Evolutionary conservation across 2,113 vertebrate species (phyloP).

Genomic region (Murina feae): DNA sequence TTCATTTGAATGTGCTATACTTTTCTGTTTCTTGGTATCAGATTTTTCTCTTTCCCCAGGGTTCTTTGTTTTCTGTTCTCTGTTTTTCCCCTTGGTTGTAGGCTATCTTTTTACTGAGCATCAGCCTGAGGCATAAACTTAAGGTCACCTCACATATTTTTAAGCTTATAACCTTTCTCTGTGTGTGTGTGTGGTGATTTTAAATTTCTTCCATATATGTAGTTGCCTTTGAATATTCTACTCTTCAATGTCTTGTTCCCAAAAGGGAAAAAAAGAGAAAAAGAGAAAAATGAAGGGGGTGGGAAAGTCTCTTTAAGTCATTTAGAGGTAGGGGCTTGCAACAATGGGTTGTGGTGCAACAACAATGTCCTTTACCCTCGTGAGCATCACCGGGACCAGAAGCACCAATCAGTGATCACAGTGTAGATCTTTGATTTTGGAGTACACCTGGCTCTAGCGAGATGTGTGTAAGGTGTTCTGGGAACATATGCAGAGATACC

Average conservation of each 20-base stretch:
- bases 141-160: background rate
- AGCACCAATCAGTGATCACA: background rate
- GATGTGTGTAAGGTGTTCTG: background rate
- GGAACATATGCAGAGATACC: background rate
- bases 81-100: background rate
- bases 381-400: background rate
- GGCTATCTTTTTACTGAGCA: background rate
- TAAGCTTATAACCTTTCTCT: background rate
- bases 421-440: background rate
- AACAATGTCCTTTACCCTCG: background rate
- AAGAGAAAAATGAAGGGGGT: background rate
- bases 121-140: background rate
- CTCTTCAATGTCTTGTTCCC: background rate
- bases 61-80: background rate
- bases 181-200: background rate
- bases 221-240: background rate
- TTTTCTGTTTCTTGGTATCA: background rate
- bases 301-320: background rate
- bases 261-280: background rate
- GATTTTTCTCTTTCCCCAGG: background rate
- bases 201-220: background rate
- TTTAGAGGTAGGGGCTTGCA: background rate
- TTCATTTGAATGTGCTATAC: background rate
- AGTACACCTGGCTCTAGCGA: background rate
- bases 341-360: background rate